A percentile compares a stretch with the other conserved stretches of the same genome.
Evolutionary conservation across 64 coral and sea anemone genomes (phyloP).

Genomic region (Acropora yongei): DNA sequence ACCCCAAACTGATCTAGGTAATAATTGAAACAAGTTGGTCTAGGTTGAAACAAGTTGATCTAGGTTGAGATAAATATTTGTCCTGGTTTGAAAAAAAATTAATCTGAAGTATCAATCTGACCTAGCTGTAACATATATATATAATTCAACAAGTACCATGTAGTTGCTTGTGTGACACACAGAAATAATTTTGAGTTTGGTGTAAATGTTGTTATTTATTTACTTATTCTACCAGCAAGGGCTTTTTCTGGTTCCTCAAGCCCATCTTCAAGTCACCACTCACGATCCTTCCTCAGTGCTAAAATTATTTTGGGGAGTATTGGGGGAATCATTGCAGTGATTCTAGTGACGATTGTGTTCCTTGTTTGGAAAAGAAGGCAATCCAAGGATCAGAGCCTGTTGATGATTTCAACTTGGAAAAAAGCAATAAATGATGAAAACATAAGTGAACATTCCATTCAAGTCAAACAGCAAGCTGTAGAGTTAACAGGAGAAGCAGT

Average conservation of each 20-base stretch:
- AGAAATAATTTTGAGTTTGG: too few species aligned
- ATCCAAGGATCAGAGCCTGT: background rate
- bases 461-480: background rate
- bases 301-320: constrained; percentile 14
- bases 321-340: background rate
- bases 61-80: too few species aligned
- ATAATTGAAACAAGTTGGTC: too few species aligned
- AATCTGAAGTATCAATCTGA: too few species aligned
- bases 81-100: too few species aligned
- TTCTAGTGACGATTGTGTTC: background rate
- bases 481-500: background rate
- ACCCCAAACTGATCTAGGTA: too few species aligned
- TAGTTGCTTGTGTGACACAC: too few species aligned
- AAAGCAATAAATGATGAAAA: background rate
- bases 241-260: background rate
- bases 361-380: constrained; percentile 6
- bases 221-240: background rate
- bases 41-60: too few species aligned
- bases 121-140: too few species aligned
- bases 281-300: background rate
- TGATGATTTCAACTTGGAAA: background rate
- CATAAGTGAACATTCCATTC: background rate
- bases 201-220: background rate
- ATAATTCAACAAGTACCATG: too few species aligned
- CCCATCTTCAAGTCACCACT: background rate